Conservation (phyloP, 2,888 invertebrate species). For the Lithophane semibrunnea region DNA sequence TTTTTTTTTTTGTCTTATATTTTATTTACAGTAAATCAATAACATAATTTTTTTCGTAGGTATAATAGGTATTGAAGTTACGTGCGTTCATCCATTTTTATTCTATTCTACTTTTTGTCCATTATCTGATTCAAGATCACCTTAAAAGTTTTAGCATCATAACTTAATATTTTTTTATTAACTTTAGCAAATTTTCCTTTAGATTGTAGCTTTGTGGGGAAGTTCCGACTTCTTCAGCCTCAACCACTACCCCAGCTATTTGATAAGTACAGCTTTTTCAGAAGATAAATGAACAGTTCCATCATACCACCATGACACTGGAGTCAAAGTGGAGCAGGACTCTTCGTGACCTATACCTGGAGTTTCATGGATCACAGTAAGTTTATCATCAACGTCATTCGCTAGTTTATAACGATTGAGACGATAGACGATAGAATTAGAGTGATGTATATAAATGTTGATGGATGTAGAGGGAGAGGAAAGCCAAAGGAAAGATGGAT, state of each 20-base stretch:
- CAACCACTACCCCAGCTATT: constrained; percentile 89
- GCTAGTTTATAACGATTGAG: too few species aligned
- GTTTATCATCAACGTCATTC: constrained; percentile 37
- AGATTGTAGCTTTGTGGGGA: constrained; percentile 71
- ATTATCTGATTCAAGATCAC: neutral
- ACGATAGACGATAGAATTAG: too few species aligned
- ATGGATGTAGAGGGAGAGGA: too few species aligned
- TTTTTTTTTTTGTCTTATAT: too few species aligned
- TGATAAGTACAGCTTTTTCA: constrained; percentile 81
- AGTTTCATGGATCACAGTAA: constrained; percentile 83
- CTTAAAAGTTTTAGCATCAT: neutral
- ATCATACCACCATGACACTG: constrained; percentile 82
- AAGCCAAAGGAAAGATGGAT: too few species aligned
- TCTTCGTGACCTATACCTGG: constrained; percentile 83
- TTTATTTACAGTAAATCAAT: too few species aligned
- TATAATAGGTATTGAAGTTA: too few species aligned
- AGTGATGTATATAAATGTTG: too few species aligned
- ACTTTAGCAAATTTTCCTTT: constrained; percentile 2
- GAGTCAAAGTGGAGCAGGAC: constrained; percentile 79
- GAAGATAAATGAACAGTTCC: constrained; percentile 77
- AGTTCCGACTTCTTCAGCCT: constrained; percentile 89
- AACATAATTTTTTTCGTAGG: too few species aligned
- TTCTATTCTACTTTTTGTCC: neutral
- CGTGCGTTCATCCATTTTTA: neutral
- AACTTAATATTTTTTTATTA: neutral